These are phyloP conservation scores for Morone saxatilis DNA, from an alignment of 2,113 vertebrate species.

Conservation along the genomic window DNA sequence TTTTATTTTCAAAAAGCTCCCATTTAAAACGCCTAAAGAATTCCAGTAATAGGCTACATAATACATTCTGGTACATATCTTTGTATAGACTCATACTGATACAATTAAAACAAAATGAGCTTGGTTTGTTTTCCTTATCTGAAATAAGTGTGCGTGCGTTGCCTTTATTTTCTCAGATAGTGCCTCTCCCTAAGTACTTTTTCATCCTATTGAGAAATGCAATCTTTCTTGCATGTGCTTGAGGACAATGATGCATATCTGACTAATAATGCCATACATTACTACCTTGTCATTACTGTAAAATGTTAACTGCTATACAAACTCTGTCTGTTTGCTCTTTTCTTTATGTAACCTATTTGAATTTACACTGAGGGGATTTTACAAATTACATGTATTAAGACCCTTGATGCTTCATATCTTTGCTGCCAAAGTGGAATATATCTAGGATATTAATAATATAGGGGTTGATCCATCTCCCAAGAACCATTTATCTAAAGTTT, in stretches of 20 bases:
- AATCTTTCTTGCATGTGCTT: slow-evolving; percentile 21
- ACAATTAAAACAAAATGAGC: background rate
- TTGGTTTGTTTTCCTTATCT: background rate
- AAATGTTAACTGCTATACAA: slow-evolving; percentile 45
- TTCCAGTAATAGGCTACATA: background rate
- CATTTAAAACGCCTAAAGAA: background rate
- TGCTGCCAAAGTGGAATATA: slow-evolving; percentile 59
- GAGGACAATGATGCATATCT: slow-evolving; percentile 52
- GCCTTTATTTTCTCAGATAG: background rate
- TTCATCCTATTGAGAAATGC: slow-evolving; percentile 17
- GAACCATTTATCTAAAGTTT: slow-evolving; percentile 81
- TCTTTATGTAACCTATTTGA: slow-evolving; percentile 43
- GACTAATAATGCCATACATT: slow-evolving; percentile 54
- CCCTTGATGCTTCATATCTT: slow-evolving; percentile 49
- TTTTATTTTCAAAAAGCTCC: background rate
- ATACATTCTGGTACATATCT: background rate
- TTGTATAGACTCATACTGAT: background rate
- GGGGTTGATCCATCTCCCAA: slow-evolving; percentile 60
- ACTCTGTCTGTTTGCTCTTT: slow-evolving; percentile 28
- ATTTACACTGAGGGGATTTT: slow-evolving; percentile 41
- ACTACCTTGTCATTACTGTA: slow-evolving; percentile 41
- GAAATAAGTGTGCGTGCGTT: slow-evolving; percentile 9
- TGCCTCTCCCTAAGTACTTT: slow-evolving; percentile 31
- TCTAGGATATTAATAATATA: slow-evolving; percentile 65
- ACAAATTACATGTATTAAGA: slow-evolving; percentile 53